A percentile compares a stretch with the other conserved stretches of the same genome.
These are phyloP conservation scores for Vanacampus margaritifer DNA, from an alignment of 2,113 vertebrate species.

Conservation along the genomic window DNA sequence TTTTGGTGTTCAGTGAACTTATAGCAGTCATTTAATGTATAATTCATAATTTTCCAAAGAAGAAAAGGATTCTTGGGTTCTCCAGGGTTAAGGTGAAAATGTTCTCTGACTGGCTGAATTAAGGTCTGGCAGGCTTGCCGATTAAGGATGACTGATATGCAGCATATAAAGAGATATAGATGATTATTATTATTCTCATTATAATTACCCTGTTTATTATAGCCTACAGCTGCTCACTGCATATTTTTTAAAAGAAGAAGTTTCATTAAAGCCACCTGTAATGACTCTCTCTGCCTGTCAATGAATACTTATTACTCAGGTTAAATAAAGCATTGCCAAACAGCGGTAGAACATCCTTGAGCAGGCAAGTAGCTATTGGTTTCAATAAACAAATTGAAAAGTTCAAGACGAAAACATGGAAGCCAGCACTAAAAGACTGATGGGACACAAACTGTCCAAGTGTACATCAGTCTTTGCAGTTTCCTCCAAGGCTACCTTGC, in stretches of 20 bases:
- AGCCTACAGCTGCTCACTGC: no score
- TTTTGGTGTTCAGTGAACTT: no score
- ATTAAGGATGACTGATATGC: background rate
- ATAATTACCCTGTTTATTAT: no score
- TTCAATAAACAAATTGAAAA: background rate
- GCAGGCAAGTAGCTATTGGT: background rate
- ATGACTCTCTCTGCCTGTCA: background rate
- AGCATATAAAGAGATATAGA: background rate
- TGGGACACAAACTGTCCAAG: background rate
- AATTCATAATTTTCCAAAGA: no score
- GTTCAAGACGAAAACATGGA: background rate
- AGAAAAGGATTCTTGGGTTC: no score
- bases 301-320: background rate
- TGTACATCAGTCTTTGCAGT: constrained; percentile 2
- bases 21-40: no score
- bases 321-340: background rate
- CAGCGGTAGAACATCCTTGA: background rate
- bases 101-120: background rate
- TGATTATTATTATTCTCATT: no score
- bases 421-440: background rate
- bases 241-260: background rate
- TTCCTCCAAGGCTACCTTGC: background rate
- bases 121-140: background rate
- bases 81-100: background rate
- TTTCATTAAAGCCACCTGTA: background rate